phyloP scores from a whole-genome alignment of 64 coral and sea anemone species.

The Stylophora pistillata region DNA sequence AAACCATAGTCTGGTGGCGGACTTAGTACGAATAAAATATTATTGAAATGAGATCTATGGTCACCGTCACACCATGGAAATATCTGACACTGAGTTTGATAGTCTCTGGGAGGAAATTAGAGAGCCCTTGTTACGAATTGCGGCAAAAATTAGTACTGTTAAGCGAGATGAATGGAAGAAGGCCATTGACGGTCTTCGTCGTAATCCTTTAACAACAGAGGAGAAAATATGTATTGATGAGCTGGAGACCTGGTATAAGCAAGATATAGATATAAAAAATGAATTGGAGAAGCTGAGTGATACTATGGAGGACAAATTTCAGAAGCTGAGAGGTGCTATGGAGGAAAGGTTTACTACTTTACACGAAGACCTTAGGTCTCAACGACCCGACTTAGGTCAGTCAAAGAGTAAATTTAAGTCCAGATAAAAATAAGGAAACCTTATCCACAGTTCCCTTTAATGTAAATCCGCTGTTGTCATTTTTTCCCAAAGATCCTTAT shows the following conservation, averaged over 20 bases:
- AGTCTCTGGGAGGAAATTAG: constrained; percentile 1
- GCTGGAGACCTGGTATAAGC: not conserved
- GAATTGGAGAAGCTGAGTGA: not conserved
- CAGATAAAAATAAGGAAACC: no score
- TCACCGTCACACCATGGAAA: not conserved
- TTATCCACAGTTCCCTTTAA: no score
- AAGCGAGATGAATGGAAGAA: not conserved
- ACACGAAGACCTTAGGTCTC: no score
- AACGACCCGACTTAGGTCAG: no score
- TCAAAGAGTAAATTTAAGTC: no score
- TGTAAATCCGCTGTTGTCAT: no score
- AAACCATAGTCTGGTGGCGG: not conserved
- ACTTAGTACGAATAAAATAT: no score
- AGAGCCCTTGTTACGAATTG: not conserved
- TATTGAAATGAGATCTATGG: constrained; percentile 28
- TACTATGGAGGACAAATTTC: no score
- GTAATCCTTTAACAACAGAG: not conserved
- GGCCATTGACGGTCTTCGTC: not conserved
- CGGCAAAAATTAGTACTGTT: not conserved
- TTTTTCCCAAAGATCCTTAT: no score
- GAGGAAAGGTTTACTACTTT: not conserved
- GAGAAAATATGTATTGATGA: not conserved
- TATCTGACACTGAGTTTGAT: constrained; percentile 10
- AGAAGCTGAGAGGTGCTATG: not conserved
- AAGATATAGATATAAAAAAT: not conserved